Conservation (phyloP, 2,888 invertebrate genomes). For the Cheilosia vulpina region DNA sequence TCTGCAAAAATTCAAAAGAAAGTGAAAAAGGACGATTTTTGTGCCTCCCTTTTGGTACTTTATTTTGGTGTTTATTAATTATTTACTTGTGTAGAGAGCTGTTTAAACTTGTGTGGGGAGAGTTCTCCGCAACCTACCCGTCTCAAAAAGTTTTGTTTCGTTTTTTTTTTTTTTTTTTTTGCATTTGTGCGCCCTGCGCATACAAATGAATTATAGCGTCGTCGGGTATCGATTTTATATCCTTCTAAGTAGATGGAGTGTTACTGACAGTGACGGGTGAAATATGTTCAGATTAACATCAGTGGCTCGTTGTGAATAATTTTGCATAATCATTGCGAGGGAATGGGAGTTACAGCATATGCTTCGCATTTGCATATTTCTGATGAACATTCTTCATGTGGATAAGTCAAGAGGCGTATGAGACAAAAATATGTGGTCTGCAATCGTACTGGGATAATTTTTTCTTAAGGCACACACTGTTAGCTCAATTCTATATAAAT, state of each 20-base stretch:
- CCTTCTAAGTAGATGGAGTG: conserved; percentile 19
- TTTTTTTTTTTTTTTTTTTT: conserved; percentile 10
- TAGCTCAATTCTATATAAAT: no score
- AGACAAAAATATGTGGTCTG: no score
- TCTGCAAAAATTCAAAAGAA: conserved; percentile 36
- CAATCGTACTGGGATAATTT: no score
- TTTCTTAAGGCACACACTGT: no score
- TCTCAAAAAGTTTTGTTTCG: background rate
- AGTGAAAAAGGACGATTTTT: conserved; percentile 55
- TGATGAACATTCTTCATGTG: no score
- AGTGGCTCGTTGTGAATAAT: conserved; percentile 31
- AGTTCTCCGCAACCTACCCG: background rate
- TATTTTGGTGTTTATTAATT: conserved; percentile 22
- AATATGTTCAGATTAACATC: conserved; percentile 30
- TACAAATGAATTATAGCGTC: conserved; percentile 42
- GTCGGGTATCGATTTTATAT: conserved; percentile 60
- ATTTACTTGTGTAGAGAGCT: conserved; percentile 5
- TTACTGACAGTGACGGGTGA: conserved; percentile 26
- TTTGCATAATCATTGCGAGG: conserved; percentile 14
- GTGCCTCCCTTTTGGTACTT: conserved; percentile 10
- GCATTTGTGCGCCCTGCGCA: conserved; percentile 38
- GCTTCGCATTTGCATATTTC: no score
- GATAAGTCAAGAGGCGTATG: no score
- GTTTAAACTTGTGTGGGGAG: background rate
- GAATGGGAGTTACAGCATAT: background rate